A percentile compares a stretch with the other conserved stretches of the same genome.
Evolutionary conservation across 1,140 invertebrate species (phyloP).

Genomic region (Pseudoatta argentina): DNA sequence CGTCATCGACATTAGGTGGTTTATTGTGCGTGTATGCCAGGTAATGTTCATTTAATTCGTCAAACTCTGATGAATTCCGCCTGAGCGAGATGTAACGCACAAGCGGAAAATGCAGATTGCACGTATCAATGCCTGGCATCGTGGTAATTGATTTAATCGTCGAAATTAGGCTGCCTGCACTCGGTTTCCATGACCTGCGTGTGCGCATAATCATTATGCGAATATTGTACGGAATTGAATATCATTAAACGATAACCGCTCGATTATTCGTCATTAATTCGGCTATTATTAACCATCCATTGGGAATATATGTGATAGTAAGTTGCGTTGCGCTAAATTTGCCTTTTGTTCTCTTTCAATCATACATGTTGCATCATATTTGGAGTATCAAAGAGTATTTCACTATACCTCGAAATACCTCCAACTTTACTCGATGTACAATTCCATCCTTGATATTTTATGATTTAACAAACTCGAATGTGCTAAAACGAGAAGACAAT

Average conservation of each 20-base stretch:
- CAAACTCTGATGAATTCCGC: not conserved
- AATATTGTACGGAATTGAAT: constrained; percentile 60
- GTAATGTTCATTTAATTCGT: not conserved
- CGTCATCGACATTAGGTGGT: constrained; percentile 4
- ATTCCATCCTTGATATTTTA: not conserved
- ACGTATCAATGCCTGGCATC: constrained; percentile 36
- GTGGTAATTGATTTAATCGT: constrained; percentile 41
- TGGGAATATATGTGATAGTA: not conserved
- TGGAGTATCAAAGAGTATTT: not conserved
- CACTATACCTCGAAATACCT: not conserved
- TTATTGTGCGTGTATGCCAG: not conserved
- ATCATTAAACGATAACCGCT: constrained; percentile 59
- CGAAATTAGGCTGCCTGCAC: constrained; percentile 37
- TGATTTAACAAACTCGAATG: not conserved
- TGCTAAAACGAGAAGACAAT: not conserved
- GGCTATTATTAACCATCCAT: constrained; percentile 32
- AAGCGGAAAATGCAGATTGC: constrained; percentile 45
- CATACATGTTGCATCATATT: not conserved
- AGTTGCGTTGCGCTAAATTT: constrained; percentile 18
- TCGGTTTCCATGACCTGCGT: not conserved
- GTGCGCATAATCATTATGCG: constrained; percentile 44
- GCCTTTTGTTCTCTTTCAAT: not conserved
- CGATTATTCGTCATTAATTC: constrained; percentile 55
- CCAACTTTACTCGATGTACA: not conserved
- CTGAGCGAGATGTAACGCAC: constrained; percentile 21